phyloP scores from a whole-genome alignment of 2,797 vertebrate species.

The Phrynocephalus vlangalii region DNA sequence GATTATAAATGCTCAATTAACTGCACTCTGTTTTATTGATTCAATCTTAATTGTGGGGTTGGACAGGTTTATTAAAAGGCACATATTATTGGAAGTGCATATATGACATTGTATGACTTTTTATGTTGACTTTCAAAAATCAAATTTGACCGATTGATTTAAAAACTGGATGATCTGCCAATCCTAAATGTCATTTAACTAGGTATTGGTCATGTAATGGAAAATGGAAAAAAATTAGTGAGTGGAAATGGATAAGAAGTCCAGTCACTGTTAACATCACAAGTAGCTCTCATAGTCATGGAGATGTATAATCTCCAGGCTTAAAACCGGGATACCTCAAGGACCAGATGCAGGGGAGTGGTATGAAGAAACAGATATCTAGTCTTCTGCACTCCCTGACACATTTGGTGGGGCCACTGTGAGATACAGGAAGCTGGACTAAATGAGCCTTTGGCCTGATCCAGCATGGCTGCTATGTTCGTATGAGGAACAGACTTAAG shows the following conservation, averaged over 20 bases:
- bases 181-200: background rate
- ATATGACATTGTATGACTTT: background rate
- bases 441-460: too few relatives aligned
- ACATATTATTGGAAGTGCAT: background rate
- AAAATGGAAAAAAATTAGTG: background rate
- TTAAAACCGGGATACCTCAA: too few relatives aligned
- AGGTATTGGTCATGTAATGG: background rate
- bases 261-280: background rate
- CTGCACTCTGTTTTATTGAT: background rate
- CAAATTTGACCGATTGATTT: background rate
- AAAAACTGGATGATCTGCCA: background rate
- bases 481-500: background rate
- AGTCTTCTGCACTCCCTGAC: too few relatives aligned
- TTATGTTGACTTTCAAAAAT: background rate
- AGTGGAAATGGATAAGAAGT: background rate
- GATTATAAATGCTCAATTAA: background rate
- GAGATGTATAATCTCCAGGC: too few relatives aligned
- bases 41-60: background rate
- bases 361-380: too few relatives aligned
- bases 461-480: too few relatives aligned
- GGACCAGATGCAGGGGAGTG: too few relatives aligned
- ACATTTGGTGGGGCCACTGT: too few relatives aligned
- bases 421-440: too few relatives aligned
- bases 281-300: background rate
- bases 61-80: background rate